Evolutionary conservation across 2,113 vertebrate genomes (phyloP), one percentile per base, ranked within the genome.

Genomic region (Corvus moneduloides): DNA sequence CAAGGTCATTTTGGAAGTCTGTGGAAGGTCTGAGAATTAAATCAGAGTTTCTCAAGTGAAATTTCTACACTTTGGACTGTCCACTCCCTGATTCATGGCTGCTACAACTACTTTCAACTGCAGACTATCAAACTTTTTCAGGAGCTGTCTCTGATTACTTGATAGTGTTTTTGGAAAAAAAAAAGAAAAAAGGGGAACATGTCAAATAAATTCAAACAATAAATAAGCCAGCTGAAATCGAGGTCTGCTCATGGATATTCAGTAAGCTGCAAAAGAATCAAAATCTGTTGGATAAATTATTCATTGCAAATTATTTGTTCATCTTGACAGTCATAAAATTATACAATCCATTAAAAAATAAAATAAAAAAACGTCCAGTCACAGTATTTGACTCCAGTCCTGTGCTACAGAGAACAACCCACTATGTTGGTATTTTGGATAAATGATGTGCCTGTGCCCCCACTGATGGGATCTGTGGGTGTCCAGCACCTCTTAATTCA

Each of bases 161-260:
- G 75, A 91, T 87, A 75, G 44, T 33, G 7, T 59, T 89, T 75
- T 46, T 16, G 5, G 4, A 39, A 43, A 43, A 20, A 61, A 74
- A 37, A n/a, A 48, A 66, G 27, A 64, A 19, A 0, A 5, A 10
- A 10, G 12, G 49, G 32, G 58, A 87, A 88, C 48, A 80, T 17
- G 0, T 94, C 85, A 96, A 94, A 97, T 96, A 96, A 90, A 96
- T 96, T 90, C 87, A 95, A 96, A 94, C 82, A 97, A 96, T 96
- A 96, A 97, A 96, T 95, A 96, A 96, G 49, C 75, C 82, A 90
- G 85, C 72, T 55, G 92, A 96, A 95, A 96, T 92, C 14, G 37
- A 93, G 85, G 76, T 93, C 95, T 97, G 93, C 94, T 97, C 93
- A 97, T 96, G 94, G 95, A 95, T 97, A 96, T 93, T 96, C 93